These are phyloP conservation scores for Periophthalmodon schlosseri DNA, from an alignment of 2,113 vertebrate genomes.

Conservation along the genomic window DNA sequence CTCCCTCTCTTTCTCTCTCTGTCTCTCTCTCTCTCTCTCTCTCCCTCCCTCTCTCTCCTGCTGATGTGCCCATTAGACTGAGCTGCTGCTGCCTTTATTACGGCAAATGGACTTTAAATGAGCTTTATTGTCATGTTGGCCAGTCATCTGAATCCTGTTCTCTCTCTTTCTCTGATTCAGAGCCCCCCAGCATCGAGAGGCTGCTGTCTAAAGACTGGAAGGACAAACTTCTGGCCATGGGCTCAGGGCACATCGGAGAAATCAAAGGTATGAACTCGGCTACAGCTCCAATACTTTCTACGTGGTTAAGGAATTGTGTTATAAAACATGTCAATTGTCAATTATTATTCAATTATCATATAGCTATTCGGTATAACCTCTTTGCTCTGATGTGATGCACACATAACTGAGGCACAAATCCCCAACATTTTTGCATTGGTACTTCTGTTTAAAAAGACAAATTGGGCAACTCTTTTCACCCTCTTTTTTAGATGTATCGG, in stretches of 20 bases:
- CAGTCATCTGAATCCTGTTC: conserved; percentile 85
- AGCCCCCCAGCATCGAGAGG: conserved; percentile 98
- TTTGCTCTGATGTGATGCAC: background rate
- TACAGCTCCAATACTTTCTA: background rate
- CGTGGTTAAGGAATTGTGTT: conserved; percentile 1
- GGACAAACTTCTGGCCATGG: conserved; percentile 99
- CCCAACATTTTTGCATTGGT: too few relatives aligned
- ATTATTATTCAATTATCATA: too few relatives aligned
- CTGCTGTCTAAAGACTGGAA: conserved; percentile 99
- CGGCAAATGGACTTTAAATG: conserved; percentile 95
- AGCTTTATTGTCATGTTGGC: conserved; percentile 88
- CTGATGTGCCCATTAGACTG: conserved; percentile 93
- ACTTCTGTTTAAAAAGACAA: too few relatives aligned
- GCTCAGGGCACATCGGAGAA: conserved; percentile 97
- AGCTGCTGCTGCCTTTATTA: conserved; percentile 88
- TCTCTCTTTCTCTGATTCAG: conserved; percentile 77
- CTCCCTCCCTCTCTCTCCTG: conserved; percentile 82
- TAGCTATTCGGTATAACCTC: too few relatives aligned
- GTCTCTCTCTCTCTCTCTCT: background rate
- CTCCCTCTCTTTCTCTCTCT: conserved; percentile 18
- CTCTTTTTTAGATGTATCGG: too few relatives aligned
- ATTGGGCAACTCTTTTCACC: too few relatives aligned
- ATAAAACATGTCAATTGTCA: background rate
- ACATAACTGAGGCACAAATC: background rate
- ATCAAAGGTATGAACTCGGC: conserved; percentile 88